phyloP scores from a whole-genome alignment of 1,140 invertebrate genomes.

The Proctacanthus coquilletti region DNA sequence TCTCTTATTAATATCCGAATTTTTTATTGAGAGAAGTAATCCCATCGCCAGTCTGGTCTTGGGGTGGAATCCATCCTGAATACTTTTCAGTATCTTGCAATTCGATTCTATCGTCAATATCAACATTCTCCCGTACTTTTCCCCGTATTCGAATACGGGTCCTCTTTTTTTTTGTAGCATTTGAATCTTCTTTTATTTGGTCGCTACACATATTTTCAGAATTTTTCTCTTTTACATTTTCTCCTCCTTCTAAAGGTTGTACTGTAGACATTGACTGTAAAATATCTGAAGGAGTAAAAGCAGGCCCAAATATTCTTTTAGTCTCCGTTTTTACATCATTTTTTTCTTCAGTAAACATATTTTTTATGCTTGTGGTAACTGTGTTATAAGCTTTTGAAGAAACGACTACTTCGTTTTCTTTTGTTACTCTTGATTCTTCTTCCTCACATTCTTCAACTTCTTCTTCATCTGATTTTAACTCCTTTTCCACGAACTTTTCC shows the following conservation, averaged over 20 bases:
- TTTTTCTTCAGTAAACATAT: too few species aligned
- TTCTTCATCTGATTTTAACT: constrained; percentile 24
- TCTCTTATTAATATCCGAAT: constrained; percentile 54
- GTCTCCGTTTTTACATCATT: too few species aligned
- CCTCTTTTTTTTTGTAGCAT: too few species aligned
- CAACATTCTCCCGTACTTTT: constrained; percentile 26
- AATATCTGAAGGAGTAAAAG: constrained; percentile 1
- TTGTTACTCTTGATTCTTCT: constrained; percentile 4
- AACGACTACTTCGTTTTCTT: neutral
- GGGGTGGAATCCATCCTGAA: constrained; percentile 60
- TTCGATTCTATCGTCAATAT: constrained; percentile 32
- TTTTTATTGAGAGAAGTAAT: constrained; percentile 67
- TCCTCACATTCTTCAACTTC: constrained; percentile 27
- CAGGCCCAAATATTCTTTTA: constrained; percentile 2
- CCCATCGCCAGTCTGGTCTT: constrained; percentile 62
- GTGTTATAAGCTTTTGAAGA: neutral
- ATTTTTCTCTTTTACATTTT: too few species aligned
- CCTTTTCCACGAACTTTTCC: too few species aligned
- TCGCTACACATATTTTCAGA: too few species aligned
- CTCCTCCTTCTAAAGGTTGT: too few species aligned
- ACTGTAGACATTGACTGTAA: too few species aligned
- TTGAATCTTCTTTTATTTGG: too few species aligned
- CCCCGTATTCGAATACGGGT: constrained; percentile 14
- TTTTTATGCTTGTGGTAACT: too few species aligned
- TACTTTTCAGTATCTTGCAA: constrained; percentile 44